These are phyloP conservation scores for Cabera pusaria DNA, from an alignment of 2,888 invertebrate genomes.

Conservation along the genomic window DNA sequence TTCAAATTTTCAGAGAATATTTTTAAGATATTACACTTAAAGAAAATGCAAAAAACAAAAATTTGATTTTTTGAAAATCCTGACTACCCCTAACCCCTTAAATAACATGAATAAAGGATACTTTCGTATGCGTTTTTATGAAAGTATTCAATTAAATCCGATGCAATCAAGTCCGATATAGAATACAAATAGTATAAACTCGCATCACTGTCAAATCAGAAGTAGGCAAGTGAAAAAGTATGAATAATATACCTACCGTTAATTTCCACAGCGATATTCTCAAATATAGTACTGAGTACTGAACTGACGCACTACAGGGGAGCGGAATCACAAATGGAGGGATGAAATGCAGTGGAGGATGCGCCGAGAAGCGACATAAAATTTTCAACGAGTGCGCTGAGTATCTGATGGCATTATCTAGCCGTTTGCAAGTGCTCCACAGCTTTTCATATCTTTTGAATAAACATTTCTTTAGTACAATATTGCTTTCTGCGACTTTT, in stretches of 20 bases:
- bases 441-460: constrained; percentile 72
- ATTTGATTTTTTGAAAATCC: too few relatives aligned
- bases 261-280: constrained; percentile 20
- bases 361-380: constrained; percentile 76
- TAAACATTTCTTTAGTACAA: constrained; percentile 62
- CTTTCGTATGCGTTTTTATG: too few relatives aligned
- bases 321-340: constrained; percentile 53
- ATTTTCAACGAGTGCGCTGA: constrained; percentile 75
- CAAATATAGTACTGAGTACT: constrained; percentile 28
- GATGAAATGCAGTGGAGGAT: constrained; percentile 59
- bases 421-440: constrained; percentile 71
- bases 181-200: constrained; percentile 14
- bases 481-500: constrained; percentile 32
- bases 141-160: too few relatives aligned
- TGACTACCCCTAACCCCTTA: too few relatives aligned
- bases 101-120: too few relatives aligned
- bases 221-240: background rate
- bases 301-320: constrained; percentile 17
- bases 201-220: background rate
- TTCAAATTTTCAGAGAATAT: too few relatives aligned
- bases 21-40: too few relatives aligned
- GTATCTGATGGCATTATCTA: constrained; percentile 78
- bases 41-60: too few relatives aligned
- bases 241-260: constrained; percentile 16
- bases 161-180: background rate